Evolutionary conservation across 2,888 invertebrate species (phyloP), one percentile per base, ranked within the genome.

Genomic region (Pherbina coryleti): DNA sequence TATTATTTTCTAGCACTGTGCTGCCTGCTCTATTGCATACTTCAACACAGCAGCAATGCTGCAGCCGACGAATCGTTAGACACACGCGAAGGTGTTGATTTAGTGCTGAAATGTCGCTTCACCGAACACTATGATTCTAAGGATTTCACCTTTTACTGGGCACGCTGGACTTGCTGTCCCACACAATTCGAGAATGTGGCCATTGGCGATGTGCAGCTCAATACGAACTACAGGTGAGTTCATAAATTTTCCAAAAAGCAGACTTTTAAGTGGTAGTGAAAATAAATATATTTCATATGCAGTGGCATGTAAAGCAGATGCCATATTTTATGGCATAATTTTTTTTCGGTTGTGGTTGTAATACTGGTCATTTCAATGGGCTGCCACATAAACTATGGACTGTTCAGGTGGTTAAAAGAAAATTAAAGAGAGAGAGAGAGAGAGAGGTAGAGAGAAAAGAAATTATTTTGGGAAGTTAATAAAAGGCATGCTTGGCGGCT

Each of bases 141-240:
- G 86, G 93, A 94, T 78, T 93, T 95, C 83, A 95, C 95, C 75
- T 96, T 95, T 90, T 97, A 95, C 91, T 97, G 97, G 97, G 93
- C 95, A 74, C 92, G 95, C 83, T 88, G 88, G 87, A 95, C 93
- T 88, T 95, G 95, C 84, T 89, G 89, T 82, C 93, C 94, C 85
- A 93, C 93, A 85, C 93, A 93, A 75, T 96, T 95, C 90, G 97
- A 97, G 90, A 97, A 96, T 89, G 97, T 97, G 73, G 97, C 97
- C 85, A 95, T 97, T 86, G 95, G 94, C 82, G 92, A 93, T 85
- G 93, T 94, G 76, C 94, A 96, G 74, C 91, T 97, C 82, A 95
- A 96, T 86, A 93, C 93, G 82, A 95, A 96, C 90, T 97, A 97
- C 91, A 94, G 93, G 93, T 95, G 91, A 93, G 93, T 85, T 66